Conservation (phyloP, 2,113 vertebrate species). For the Anolis carolinensis region DNA sequence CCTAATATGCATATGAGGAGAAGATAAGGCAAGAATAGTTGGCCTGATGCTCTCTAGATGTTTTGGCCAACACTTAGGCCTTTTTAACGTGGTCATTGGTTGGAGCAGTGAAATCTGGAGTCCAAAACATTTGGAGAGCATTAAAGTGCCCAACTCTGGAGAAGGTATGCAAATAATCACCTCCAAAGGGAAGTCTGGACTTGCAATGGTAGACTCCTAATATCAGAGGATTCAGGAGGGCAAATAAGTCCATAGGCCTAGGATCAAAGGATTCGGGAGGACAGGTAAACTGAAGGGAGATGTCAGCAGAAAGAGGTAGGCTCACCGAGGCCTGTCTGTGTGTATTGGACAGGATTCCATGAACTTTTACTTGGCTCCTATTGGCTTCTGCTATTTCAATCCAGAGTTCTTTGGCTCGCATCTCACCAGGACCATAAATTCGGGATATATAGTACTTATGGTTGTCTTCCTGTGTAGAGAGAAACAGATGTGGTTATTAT, state of each 20-base stretch:
- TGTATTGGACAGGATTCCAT: slow-evolving; percentile 90
- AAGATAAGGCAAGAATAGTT: neutral
- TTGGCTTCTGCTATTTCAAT: slow-evolving; percentile 79
- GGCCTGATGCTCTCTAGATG: neutral
- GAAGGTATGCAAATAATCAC: neutral
- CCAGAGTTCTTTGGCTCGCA: slow-evolving; percentile 81
- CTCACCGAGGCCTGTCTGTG: slow-evolving; percentile 94
- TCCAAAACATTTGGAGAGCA: neutral
- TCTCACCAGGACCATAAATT: slow-evolving; percentile 81
- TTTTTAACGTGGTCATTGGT: neutral
- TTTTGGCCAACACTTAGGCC: neutral
- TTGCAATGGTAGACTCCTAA: neutral
- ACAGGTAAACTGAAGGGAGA: neutral
- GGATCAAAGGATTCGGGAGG: neutral
- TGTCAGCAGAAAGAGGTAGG: neutral
- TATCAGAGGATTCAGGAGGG: neutral
- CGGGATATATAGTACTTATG: slow-evolving; percentile 89
- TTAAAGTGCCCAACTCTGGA: neutral
- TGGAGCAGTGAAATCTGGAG: neutral
- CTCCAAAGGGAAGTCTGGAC: fast-evolving
- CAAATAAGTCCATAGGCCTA: neutral
- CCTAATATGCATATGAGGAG: neutral
- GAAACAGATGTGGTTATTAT: neutral
- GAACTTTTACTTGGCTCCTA: slow-evolving; percentile 83
- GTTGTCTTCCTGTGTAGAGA: slow-evolving; percentile 83